Evolutionary conservation across 2,113 vertebrate species (phyloP).

Genomic region (Petrocephalus microphthalmus): DNA sequence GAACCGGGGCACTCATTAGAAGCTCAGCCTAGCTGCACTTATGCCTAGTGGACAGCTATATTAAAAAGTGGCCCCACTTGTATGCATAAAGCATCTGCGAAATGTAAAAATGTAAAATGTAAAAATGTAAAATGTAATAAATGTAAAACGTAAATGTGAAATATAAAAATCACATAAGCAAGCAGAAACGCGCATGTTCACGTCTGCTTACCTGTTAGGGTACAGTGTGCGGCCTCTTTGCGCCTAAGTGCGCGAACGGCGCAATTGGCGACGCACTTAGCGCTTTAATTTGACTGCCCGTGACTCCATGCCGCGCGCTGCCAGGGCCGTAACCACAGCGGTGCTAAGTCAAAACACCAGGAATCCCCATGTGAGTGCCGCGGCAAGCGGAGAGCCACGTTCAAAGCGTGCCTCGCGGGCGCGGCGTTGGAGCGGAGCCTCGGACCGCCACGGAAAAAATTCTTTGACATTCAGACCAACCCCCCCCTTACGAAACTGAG

Average conservation of each 20-base stretch:
- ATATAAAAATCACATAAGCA: neutral
- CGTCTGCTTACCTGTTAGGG: neutral
- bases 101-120: neutral
- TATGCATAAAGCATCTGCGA: neutral
- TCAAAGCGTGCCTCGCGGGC: neutral
- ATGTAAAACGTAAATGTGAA: neutral
- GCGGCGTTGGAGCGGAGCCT: neutral
- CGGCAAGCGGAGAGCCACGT: neutral
- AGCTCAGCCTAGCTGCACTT: neutral
- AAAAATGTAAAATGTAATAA: neutral
- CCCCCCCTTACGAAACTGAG: neutral
- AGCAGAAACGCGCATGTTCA: neutral
- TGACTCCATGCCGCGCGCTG: neutral
- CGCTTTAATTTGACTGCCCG: neutral
- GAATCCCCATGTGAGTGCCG: neutral
- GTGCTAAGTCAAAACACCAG: neutral
- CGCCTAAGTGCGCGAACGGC: neutral
- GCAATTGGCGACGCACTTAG: neutral
- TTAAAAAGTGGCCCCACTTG: neutral
- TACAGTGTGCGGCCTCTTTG: neutral
- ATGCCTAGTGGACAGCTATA: neutral
- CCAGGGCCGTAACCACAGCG: neutral
- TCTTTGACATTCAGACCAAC: neutral
- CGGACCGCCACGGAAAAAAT: neutral
- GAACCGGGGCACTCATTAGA: neutral